Conservation (phyloP, 1,140 invertebrate species). For the Apolygus lucorum region DNA sequence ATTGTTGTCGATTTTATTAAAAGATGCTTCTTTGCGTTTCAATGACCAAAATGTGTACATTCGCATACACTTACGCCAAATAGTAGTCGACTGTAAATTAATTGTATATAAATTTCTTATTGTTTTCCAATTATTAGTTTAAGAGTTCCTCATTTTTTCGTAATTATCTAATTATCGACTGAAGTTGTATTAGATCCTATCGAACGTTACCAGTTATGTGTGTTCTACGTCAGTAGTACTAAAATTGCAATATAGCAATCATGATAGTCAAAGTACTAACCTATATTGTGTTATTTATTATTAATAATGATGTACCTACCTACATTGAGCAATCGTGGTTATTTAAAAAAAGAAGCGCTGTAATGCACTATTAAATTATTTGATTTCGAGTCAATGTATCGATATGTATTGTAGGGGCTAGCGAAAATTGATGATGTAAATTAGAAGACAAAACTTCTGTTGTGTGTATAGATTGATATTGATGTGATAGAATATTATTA, state of each 20-base stretch:
- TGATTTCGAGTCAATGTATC: no score
- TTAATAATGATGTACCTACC: background rate
- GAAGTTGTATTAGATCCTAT: background rate
- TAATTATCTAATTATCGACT: background rate
- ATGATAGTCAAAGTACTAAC: background rate
- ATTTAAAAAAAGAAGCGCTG: no score
- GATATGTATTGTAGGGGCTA: no score
- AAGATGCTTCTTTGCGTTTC: no score
- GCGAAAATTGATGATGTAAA: no score
- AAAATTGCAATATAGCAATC: background rate
- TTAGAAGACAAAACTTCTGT: no score
- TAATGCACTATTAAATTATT: no score
- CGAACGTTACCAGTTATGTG: background rate
- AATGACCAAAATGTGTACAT: no score
- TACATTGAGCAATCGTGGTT: background rate
- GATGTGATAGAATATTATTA: no score
- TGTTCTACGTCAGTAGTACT: background rate
- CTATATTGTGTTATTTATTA: background rate
- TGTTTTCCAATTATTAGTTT: background rate
- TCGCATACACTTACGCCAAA: no score
- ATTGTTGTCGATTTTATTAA: no score
- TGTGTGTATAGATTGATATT: no score
- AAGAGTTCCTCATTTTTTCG: background rate
- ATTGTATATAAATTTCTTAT: background rate
- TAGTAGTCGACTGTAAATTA: background rate